Evolutionary conservation across 2,797 vertebrate genomes (phyloP).

Genomic region (Crotalus adamanteus): DNA sequence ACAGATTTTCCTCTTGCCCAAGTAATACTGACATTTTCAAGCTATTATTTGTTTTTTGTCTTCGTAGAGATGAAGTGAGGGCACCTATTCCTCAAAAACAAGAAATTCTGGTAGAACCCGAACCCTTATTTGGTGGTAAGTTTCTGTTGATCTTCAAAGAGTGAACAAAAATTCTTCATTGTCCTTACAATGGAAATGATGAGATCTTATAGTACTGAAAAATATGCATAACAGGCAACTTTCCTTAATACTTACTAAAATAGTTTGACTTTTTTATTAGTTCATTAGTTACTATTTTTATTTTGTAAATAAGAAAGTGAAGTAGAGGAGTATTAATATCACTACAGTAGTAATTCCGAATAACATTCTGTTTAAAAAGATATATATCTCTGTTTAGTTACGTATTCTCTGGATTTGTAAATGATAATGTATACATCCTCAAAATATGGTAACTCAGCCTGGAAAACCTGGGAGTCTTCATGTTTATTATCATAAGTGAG

Average conservation of each 20-base stretch:
- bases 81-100: constrained; percentile 99
- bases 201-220: neutral
- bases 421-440: neutral
- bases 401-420: neutral
- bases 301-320: neutral
- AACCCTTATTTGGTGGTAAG: constrained; percentile 94
- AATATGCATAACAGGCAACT: neutral
- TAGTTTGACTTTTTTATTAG: neutral
- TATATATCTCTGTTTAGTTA: neutral
- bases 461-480: neutral
- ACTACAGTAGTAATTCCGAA: neutral
- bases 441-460: neutral
- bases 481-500: neutral
- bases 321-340: neutral
- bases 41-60: neutral
- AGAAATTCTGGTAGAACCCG: constrained; percentile 97
- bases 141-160: constrained; percentile 21
- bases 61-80: constrained; percentile 89
- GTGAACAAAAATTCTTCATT: neutral
- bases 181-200: neutral
- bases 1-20: neutral
- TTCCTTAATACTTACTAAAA: neutral
- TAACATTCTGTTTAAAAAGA: neutral
- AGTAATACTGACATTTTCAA: neutral
- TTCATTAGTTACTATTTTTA: neutral